These are phyloP conservation scores for Ylistrum balloti DNA, from an alignment of 1,140 invertebrate genomes.

Conservation along the genomic window DNA sequence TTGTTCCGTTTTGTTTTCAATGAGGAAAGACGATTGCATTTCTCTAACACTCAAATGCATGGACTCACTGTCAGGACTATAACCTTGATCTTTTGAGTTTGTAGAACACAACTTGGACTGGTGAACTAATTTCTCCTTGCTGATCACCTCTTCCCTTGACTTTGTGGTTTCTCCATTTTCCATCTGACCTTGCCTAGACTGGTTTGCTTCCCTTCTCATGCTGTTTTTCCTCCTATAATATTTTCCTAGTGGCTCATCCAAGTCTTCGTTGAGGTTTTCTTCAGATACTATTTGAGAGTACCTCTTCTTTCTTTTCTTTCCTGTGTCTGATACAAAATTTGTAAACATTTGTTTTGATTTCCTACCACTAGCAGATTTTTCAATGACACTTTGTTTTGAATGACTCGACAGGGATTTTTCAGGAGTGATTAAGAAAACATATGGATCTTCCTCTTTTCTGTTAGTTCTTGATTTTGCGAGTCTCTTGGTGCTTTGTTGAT, in stretches of 20 bases:
- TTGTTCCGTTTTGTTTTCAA: background rate
- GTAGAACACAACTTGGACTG: background rate
- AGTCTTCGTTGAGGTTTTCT: background rate
- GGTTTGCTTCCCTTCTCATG: background rate
- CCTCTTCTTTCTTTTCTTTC: background rate
- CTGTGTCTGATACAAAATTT: background rate
- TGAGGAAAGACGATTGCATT: background rate
- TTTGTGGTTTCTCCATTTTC: background rate
- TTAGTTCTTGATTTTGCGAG: too few relatives aligned
- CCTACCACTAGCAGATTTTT: background rate
- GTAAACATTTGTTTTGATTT: background rate
- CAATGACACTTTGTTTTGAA: background rate
- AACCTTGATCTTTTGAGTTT: background rate
- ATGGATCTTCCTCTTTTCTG: background rate
- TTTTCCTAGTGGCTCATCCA: background rate
- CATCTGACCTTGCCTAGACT: background rate
- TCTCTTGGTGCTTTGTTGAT: background rate
- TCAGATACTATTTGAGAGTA: background rate
- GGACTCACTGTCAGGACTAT: background rate
- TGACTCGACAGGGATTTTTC: background rate
- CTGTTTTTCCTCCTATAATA: background rate
- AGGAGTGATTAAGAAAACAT: conserved; percentile 11
- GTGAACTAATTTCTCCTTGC: background rate
- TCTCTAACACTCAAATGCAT: background rate
- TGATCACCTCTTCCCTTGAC: background rate